Percentiles rank a stretch among this genome's conserved stretches.
phyloP scores from a whole-genome alignment of 2,797 vertebrate genomes.

The Rallus crepitans region DNA sequence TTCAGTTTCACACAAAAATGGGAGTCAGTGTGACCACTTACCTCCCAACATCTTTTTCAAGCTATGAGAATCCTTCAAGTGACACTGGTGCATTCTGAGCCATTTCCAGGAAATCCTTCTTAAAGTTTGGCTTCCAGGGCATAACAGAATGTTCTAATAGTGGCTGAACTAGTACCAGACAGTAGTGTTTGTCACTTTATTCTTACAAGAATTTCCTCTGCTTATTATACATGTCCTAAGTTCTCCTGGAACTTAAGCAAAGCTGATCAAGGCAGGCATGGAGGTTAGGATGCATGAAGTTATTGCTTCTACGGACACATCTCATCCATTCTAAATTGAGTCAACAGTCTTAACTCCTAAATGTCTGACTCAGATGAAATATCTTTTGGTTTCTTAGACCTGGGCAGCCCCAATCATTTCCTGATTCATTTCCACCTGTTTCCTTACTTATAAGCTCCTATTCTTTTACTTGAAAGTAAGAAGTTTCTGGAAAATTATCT shows the following conservation, averaged over 20 bases:
- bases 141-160: not conserved
- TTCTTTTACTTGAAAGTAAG: not conserved
- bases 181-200: not conserved
- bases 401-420: not conserved
- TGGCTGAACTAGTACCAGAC: not conserved
- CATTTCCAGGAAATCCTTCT: not conserved
- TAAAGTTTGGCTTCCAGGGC: not conserved
- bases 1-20: not conserved
- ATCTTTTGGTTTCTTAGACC: not conserved
- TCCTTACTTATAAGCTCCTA: not conserved
- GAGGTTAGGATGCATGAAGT: not conserved
- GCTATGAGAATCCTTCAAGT: not conserved
- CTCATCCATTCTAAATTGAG: not conserved
- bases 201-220: not conserved
- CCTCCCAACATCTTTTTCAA: not conserved
- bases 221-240: not conserved
- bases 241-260: not conserved
- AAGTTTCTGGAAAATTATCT: not conserved
- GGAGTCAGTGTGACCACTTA: not conserved
- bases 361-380: not conserved
- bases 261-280: not conserved
- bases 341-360: not conserved
- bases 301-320: not conserved
- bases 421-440: not conserved
- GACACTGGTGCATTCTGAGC: not conserved